These are phyloP conservation scores for Tympanuchus pallidicinctus DNA, from an alignment of 2,113 vertebrate genomes.

Conservation along the genomic window DNA sequence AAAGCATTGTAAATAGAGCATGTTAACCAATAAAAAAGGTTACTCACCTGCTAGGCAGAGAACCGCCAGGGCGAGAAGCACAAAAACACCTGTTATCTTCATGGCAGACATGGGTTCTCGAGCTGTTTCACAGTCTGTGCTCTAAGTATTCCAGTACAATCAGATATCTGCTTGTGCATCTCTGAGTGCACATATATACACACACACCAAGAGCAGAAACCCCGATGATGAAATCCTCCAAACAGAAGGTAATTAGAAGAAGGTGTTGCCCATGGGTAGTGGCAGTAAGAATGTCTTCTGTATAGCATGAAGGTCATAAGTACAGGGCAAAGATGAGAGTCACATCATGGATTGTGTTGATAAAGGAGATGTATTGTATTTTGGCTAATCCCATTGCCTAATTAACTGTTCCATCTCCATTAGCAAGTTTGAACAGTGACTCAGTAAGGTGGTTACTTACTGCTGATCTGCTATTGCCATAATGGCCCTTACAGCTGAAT, in stretches of 20 bases:
- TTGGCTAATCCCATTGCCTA: slow-evolving; percentile 12
- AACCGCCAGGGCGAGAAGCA: slow-evolving; percentile 17
- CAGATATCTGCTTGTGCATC: neutral
- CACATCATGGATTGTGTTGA: slow-evolving; percentile 19
- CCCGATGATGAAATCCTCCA: slow-evolving; percentile 13
- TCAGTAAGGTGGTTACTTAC: slow-evolving; percentile 13
- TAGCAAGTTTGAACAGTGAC: slow-evolving; percentile 13
- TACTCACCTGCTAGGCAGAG: slow-evolving; percentile 57
- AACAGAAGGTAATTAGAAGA: slow-evolving; percentile 38
- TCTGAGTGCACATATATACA: neutral
- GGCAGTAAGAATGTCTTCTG: slow-evolving; percentile 40
- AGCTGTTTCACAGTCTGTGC: neutral
- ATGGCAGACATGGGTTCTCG: neutral
- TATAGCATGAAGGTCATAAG: neutral
- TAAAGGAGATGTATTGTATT: slow-evolving; percentile 5
- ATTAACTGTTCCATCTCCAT: slow-evolving; percentile 26
- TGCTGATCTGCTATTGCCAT: neutral
- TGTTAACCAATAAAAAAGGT: neutral
- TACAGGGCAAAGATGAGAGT: slow-evolving; percentile 7
- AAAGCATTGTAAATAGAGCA: neutral
- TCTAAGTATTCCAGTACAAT: neutral
- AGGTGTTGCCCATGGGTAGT: slow-evolving; percentile 48
- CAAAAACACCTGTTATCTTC: neutral
- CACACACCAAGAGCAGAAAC: neutral
- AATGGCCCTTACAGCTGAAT: neutral